Evolutionary conservation across 1,140 invertebrate species (phyloP).

Genomic region (Andrena cerasifolii): DNA sequence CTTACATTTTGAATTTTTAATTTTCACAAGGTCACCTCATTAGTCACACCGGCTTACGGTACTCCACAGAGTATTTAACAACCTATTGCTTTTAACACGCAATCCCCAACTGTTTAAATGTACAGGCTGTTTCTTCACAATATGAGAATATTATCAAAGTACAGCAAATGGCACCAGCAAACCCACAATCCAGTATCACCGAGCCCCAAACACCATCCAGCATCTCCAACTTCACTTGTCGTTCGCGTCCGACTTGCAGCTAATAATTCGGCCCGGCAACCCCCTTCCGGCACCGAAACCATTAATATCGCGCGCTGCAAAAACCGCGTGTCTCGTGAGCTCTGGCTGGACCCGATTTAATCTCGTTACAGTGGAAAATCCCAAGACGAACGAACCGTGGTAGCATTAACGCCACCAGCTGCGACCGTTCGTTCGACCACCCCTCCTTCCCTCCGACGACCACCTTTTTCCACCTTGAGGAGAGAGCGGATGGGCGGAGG

Average conservation of each 20-base stretch:
- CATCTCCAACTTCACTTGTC: not conserved
- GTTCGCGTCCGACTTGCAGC: not conserved
- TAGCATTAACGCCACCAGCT: constrained; percentile 2
- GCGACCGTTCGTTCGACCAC: not conserved
- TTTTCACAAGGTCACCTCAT: too few relatives aligned
- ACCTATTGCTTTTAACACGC: too few relatives aligned
- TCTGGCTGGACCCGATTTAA: constrained; percentile 1
- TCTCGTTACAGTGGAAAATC: not conserved
- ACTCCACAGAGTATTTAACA: too few relatives aligned
- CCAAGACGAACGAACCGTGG: constrained; percentile 10
- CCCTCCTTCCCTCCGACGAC: not conserved
- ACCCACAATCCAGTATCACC: too few relatives aligned
- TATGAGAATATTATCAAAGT: too few relatives aligned
- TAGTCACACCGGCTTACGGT: too few relatives aligned
- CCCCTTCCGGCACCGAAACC: not conserved
- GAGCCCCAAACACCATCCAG: too few relatives aligned
- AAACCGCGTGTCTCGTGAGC: not conserved
- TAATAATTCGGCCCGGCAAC: not conserved
- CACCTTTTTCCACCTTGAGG: constrained; percentile 14
- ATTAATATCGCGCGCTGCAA: not conserved
- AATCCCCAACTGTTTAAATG: too few relatives aligned
- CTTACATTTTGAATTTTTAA: too few relatives aligned
- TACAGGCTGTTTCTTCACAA: too few relatives aligned
- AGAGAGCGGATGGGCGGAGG: too few relatives aligned
- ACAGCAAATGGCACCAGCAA: too few relatives aligned